Percentiles rank a stretch among this genome's conserved stretches.
These are phyloP conservation scores for Takifugu rubripes DNA, from an alignment of 2,797 vertebrate genomes.

Conservation along the genomic window DNA sequence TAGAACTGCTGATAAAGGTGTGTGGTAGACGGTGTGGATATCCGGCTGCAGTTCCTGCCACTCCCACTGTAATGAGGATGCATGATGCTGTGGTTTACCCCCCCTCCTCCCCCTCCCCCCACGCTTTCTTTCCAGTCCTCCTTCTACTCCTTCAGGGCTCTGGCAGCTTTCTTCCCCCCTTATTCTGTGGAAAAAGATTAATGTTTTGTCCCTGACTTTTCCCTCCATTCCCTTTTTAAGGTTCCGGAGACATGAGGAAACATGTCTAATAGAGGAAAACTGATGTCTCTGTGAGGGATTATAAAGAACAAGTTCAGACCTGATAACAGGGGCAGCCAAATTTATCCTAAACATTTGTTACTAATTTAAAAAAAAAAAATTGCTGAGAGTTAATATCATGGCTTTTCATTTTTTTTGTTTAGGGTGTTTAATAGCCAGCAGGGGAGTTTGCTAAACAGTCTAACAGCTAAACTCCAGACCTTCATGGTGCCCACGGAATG, in stretches of 20 bases:
- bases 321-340: conserved; percentile 30
- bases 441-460: not conserved
- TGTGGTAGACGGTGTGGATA: conserved; percentile 55
- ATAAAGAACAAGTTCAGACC: conserved; percentile 54
- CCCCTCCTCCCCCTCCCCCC: conserved; percentile 14
- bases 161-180: conserved; percentile 30
- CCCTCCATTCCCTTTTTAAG: conserved; percentile 53
- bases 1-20: conserved; percentile 56
- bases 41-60: conserved; percentile 47
- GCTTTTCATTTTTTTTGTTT: not conserved
- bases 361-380: no score
- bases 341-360: conserved; percentile 25
- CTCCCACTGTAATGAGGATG: conserved; percentile 56
- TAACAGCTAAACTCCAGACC: not conserved
- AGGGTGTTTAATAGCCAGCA: not conserved
- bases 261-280: conserved; percentile 52
- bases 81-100: conserved; percentile 53
- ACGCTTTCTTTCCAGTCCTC: conserved; percentile 56
- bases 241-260: conserved; percentile 59
- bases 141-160: conserved; percentile 35
- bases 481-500: not conserved
- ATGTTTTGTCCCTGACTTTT: conserved; percentile 53
- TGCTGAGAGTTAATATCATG: not conserved
- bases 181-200: conserved; percentile 63
- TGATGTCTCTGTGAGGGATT: conserved; percentile 28